Percentiles rank a stretch among this genome's conserved stretches.
phyloP scores from a whole-genome alignment of 2,888 invertebrate genomes.

The Cybosia mesomella region DNA sequence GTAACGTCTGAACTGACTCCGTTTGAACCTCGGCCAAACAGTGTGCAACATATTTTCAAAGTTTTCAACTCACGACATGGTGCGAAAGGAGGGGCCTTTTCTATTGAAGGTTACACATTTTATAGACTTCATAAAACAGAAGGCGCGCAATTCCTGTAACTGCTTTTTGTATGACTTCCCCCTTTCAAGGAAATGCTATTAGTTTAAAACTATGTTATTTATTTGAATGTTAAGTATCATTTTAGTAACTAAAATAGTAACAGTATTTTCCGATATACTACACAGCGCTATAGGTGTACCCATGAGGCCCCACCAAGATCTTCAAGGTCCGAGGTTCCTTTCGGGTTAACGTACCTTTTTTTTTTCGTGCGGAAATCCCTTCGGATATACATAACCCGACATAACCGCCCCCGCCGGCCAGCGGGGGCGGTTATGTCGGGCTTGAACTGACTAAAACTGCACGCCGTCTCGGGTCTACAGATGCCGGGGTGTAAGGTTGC shows the following conservation, averaged over 20 bases:
- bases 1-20: neutral
- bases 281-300: too few relatives aligned
- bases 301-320: too few relatives aligned
- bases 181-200: slow-evolving; percentile 42
- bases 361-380: too few relatives aligned
- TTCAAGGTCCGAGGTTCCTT: too few relatives aligned
- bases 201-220: slow-evolving; percentile 21
- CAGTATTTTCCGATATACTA: too few relatives aligned
- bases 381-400: too few relatives aligned
- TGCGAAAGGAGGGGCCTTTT: slow-evolving; percentile 17
- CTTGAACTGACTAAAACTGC: too few relatives aligned
- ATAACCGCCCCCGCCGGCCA: too few relatives aligned
- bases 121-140: slow-evolving; percentile 70
- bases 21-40: neutral
- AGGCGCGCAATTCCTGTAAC: slow-evolving; percentile 46
- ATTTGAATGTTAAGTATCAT: slow-evolving; percentile 16
- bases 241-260: neutral
- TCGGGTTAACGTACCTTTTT: too few relatives aligned
- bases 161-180: slow-evolving; percentile 36
- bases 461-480: too few relatives aligned
- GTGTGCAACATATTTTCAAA: slow-evolving; percentile 33
- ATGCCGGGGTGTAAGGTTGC: too few relatives aligned
- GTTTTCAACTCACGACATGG: slow-evolving; percentile 13
- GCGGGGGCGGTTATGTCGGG: too few relatives aligned
- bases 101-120: slow-evolving; percentile 55